These are phyloP conservation scores for Ellobium chinense DNA, from an alignment of 2,888 invertebrate genomes.

Conservation along the genomic window DNA sequence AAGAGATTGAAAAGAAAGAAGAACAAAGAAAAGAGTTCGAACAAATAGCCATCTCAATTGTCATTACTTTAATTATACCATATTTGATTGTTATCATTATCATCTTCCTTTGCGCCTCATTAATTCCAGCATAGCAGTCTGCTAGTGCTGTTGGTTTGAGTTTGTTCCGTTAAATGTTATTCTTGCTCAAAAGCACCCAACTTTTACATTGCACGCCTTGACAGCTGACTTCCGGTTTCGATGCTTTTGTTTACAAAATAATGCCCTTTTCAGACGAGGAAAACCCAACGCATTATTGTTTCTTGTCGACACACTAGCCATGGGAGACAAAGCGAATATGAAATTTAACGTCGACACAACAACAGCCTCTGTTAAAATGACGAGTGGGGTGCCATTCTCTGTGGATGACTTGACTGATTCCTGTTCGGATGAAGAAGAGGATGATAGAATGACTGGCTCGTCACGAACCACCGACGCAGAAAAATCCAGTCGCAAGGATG, in stretches of 20 bases:
- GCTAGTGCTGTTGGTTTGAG: too few relatives aligned
- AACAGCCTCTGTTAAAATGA: slow-evolving; percentile 49
- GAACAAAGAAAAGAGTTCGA: too few relatives aligned
- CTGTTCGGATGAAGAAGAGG: slow-evolving; percentile 36
- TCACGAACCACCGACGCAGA: slow-evolving; percentile 9
- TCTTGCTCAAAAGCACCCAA: too few relatives aligned
- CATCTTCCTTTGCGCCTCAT: too few relatives aligned
- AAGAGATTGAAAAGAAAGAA: too few relatives aligned
- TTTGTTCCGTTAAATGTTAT: too few relatives aligned
- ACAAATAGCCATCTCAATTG: too few relatives aligned
- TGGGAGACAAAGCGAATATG: slow-evolving; percentile 5
- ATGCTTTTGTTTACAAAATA: slow-evolving; percentile 3
- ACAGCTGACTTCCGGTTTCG: slow-evolving; percentile 39
- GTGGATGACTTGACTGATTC: slow-evolving; percentile 15
- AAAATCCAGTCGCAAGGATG: neutral
- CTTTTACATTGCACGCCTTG: too few relatives aligned
- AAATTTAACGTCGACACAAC: slow-evolving; percentile 43
- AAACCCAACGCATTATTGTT: too few relatives aligned
- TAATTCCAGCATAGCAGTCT: too few relatives aligned
- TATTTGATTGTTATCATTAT: too few relatives aligned
- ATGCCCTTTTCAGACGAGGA: neutral
- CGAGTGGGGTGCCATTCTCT: slow-evolving; percentile 36
- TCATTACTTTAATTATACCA: too few relatives aligned
- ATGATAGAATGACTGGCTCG: neutral
- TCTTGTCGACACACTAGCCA: neutral